These are phyloP conservation scores for Drosophila paracracens DNA, from an alignment of 2,888 invertebrate genomes.

Conservation along the genomic window DNA sequence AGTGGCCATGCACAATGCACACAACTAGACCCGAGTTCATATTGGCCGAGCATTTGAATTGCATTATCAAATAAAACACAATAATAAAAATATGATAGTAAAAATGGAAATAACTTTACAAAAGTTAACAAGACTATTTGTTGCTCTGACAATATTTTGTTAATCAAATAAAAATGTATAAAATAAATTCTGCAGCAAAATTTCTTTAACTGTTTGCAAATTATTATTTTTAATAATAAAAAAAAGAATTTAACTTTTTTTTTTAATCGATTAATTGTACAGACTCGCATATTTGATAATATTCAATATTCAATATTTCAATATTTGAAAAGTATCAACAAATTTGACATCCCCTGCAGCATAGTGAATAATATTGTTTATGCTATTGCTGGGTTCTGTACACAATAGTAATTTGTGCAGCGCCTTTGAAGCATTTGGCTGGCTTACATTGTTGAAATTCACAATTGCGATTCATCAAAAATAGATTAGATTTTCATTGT, in stretches of 20 bases:
- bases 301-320: no score
- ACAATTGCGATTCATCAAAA: slow-evolving; percentile 80
- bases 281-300: no score
- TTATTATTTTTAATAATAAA: not conserved
- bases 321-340: not conserved
- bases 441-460: slow-evolving; percentile 63
- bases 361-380: not conserved
- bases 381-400: not conserved
- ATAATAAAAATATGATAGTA: slow-evolving; percentile 13
- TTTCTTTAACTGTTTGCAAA: not conserved
- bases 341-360: not conserved
- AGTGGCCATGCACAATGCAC: slow-evolving; percentile 46
- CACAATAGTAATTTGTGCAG: slow-evolving; percentile 42
- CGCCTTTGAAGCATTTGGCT: slow-evolving; percentile 44
- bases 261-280: no score
- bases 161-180: not conserved
- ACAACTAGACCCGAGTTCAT: slow-evolving; percentile 27
- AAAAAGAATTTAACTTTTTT: not conserved
- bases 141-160: slow-evolving; percentile 22
- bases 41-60: slow-evolving; percentile 52
- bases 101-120: not conserved
- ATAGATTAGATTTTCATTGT: slow-evolving; percentile 77
- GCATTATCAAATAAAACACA: slow-evolving; percentile 53
- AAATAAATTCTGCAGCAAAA: not conserved
- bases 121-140: not conserved